Evolutionary conservation across 1,140 invertebrate species (phyloP).

Genomic region (Brachionus asplanchnoidis): DNA sequence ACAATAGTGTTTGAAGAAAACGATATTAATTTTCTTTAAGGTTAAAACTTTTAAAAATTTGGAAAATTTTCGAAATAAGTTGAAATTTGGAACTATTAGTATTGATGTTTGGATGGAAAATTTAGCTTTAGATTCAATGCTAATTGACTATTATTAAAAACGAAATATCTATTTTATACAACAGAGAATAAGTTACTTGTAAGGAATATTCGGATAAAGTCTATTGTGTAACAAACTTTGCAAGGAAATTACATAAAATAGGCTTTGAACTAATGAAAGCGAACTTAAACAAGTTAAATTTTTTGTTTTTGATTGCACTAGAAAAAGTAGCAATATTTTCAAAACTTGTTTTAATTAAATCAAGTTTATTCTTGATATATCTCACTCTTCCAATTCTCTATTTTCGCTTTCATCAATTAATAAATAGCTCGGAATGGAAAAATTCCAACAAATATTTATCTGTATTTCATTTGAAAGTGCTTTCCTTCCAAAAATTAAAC

Average conservation of each 20-base stretch:
- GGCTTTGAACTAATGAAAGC: not conserved
- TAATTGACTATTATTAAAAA: not conserved
- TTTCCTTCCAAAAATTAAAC: not conserved
- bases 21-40: not conserved
- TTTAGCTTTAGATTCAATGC: not conserved
- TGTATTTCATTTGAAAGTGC: not conserved
- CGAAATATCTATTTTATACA: not conserved
- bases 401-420: not conserved
- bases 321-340: not conserved
- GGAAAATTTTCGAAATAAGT: not conserved
- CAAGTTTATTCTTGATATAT: not conserved
- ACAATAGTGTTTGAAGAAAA: too few relatives aligned
- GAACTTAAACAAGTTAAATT: not conserved
- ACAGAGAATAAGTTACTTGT: not conserved
- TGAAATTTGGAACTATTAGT: not conserved
- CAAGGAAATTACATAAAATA: not conserved
- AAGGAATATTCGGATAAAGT: not conserved
- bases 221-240: not conserved
- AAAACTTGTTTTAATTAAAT: conserved; percentile 1
- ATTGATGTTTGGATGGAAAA: not conserved
- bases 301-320: not conserved
- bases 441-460: not conserved
- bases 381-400: not conserved
- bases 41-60: not conserved
- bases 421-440: not conserved